Base-by-base conservation (phyloP, 2,797 vertebrate genomes). In the Choloepus didactylus region DNA sequence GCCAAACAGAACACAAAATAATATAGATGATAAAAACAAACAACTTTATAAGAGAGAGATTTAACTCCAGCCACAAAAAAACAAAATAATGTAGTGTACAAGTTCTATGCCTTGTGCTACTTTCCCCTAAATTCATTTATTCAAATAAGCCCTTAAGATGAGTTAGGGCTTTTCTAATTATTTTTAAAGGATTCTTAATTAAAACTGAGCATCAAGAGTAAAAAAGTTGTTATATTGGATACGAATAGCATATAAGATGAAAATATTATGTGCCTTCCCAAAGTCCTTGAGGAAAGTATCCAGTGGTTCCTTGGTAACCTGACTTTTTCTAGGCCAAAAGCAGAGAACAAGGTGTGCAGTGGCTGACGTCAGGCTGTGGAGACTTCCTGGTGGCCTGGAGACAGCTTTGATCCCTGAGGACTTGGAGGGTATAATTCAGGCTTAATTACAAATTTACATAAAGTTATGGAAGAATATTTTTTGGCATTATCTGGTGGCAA, bases 1-100 rank as follows among this genome's bases (percentile, higher is more conserved):
- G 25, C 60, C 91, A 87, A 92, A n/a, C 6, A 79, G 73, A 91
- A 94, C 95, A 95, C 31, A 92, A 86, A 80, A 95, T 54, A 89
- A 95, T 82, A 54, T 69, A 69, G 62, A 85, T 79, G 59, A 96
- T 49, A 80, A 89, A 91, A 44, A 69, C 41, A 23, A 94, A 59
- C 41, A 41, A 54, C 87, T 93, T 96, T 38, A 79, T 70, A 95
- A 97, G 76, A 95, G 70, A 49, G 69, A 76, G 12, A 46, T 64
- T 31, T 62, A 21, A 66, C 35, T 83, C 84, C 14, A 5, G 49
- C 44, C 16, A 75, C 5, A 81, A 81, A 41, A 54, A 81, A 76
- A 66, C 29, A 69, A 62, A 92, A 91, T 84, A 79, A 44, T 25
- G 12, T 93, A 70, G 23, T 88, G 90, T 76, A 69, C 49, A 75